Evolutionary conservation across 2,797 vertebrate species (phyloP).

Genomic region (Lagorchestes hirsutus): DNA sequence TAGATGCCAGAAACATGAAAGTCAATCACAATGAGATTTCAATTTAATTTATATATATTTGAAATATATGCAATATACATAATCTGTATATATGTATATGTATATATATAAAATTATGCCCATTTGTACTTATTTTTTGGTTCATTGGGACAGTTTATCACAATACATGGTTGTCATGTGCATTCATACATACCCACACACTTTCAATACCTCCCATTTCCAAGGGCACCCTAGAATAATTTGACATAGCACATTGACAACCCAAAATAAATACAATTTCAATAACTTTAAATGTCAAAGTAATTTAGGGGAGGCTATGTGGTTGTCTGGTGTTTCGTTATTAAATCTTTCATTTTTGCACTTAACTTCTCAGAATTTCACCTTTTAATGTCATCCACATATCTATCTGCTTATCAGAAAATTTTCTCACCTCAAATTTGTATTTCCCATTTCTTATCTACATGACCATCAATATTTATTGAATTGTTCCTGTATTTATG

Average conservation of each 20-base stretch:
- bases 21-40: neutral
- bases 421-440: neutral
- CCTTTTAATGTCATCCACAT: neutral
- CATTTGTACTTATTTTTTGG: neutral
- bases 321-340: neutral
- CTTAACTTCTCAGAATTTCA: neutral
- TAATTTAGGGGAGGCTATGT: rapidly evolving
- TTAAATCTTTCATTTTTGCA: neutral
- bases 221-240: neutral
- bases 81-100: no score
- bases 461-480: neutral
- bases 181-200: neutral
- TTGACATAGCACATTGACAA: neutral
- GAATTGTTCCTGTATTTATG: neutral
- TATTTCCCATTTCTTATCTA: neutral
- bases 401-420: neutral
- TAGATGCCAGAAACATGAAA: conserved; percentile 26
- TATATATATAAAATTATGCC: neutral
- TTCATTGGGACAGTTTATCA: neutral
- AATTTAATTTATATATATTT: neutral
- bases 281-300: neutral
- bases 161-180: neutral
- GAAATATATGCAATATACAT: no score
- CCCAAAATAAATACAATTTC: rapidly evolving
- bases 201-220: neutral